Evolutionary conservation across 2,113 vertebrate genomes (phyloP).

Genomic region (Varanus komodoensis): DNA sequence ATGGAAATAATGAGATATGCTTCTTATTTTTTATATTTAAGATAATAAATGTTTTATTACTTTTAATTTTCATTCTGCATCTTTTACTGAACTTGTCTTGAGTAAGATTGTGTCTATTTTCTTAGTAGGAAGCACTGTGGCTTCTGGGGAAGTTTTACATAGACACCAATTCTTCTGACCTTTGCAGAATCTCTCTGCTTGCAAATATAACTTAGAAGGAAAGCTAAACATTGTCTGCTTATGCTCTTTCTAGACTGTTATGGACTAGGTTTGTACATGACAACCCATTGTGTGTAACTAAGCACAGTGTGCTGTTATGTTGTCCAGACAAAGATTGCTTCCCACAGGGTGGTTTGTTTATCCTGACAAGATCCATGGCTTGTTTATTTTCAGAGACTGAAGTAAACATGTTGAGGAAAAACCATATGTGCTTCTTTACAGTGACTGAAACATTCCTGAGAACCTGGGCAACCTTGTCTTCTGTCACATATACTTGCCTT

Average conservation of each 20-base stretch:
- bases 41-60: not conserved
- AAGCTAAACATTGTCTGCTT: not conserved
- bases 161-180: no score
- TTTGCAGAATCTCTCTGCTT: not conserved
- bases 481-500: not conserved
- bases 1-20: not conserved
- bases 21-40: slow-evolving; percentile 11
- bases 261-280: no score
- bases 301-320: no score
- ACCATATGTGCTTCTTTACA: not conserved
- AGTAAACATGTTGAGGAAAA: not conserved
- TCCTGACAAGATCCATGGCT: not conserved
- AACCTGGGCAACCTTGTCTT: not conserved
- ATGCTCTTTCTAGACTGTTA: not conserved
- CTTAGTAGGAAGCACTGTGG: not conserved
- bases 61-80: not conserved
- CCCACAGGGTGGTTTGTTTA: no score
- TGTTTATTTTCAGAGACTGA: not conserved
- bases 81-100: not conserved
- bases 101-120: not conserved
- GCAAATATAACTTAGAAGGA: not conserved
- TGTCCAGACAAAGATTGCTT: not conserved
- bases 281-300: no score
- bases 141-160: not conserved
- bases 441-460: not conserved